Evolutionary conservation across 1,140 invertebrate genomes (phyloP).

Genomic region (Nebria ingens): DNA sequence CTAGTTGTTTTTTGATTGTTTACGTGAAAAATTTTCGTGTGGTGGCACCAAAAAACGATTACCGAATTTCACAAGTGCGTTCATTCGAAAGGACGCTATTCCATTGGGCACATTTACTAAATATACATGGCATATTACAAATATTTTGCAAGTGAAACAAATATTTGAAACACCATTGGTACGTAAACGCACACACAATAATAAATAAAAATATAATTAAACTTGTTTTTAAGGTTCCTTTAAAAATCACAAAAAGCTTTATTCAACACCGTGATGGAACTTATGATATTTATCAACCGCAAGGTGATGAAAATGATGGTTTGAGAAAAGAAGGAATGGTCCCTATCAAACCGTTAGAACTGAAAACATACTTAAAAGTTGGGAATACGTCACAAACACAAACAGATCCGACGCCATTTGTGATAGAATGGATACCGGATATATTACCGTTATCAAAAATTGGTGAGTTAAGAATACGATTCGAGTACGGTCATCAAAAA

Average conservation of each 20-base stretch:
- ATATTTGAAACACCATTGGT: constrained; percentile 64
- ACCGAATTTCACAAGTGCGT: constrained; percentile 48
- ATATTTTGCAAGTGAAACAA: constrained; percentile 61
- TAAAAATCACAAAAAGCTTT: constrained; percentile 57
- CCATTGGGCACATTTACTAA: constrained; percentile 62
- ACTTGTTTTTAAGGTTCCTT: constrained; percentile 40
- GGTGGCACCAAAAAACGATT: constrained; percentile 55
- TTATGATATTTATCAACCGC: constrained; percentile 47
- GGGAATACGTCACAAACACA: constrained; percentile 48
- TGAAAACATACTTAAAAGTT: constrained; percentile 63
- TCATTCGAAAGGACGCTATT: constrained; percentile 49
- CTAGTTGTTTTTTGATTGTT: constrained; percentile 58
- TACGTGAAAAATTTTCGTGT: constrained; percentile 56
- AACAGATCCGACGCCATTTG: constrained; percentile 55
- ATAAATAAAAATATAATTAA: background rate
- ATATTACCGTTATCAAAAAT: constrained; percentile 57
- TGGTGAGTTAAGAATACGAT: constrained; percentile 46
- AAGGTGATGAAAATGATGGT: constrained; percentile 43
- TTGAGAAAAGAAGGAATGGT: constrained; percentile 38
- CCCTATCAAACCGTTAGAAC: constrained; percentile 53
- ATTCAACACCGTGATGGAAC: constrained; percentile 55
- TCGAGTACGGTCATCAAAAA: constrained; percentile 25
- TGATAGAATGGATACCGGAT: constrained; percentile 69
- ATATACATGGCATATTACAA: constrained; percentile 65
- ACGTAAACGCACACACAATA: no score